phyloP scores from a whole-genome alignment of 2,888 invertebrate species.

The Eupithecia exiguata region DNA sequence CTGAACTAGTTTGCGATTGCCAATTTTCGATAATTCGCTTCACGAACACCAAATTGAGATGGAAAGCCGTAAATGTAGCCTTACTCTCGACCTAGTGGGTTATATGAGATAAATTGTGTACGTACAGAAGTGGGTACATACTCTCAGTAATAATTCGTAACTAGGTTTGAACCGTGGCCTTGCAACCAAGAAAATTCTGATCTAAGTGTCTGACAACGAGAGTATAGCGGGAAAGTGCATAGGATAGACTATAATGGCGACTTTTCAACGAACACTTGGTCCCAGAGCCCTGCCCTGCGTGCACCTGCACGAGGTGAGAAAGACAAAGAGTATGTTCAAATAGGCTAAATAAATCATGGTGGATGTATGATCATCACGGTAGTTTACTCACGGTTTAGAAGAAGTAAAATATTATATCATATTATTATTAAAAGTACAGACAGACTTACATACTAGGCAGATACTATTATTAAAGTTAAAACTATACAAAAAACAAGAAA shows the following conservation, averaged over 20 bases:
- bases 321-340: background rate
- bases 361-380: too few species aligned
- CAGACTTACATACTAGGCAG: too few species aligned
- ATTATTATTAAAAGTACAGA: too few species aligned
- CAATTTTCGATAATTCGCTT: constrained; percentile 6
- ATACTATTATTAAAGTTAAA: too few species aligned
- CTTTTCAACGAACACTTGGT: too few species aligned
- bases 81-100: constrained; percentile 5
- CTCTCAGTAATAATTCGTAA: constrained; percentile 6
- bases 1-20: constrained; percentile 1
- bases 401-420: too few species aligned
- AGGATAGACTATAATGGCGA: too few species aligned
- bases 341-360: too few species aligned
- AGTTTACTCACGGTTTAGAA: too few species aligned
- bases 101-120: constrained; percentile 13
- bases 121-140: background rate
- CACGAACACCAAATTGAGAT: constrained; percentile 14
- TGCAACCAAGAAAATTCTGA: background rate
- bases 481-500: too few species aligned
- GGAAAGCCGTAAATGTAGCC: constrained; percentile 9
- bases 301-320: background rate
- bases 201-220: background rate
- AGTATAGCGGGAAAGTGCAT: background rate
- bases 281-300: too few species aligned
- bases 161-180: background rate